Evolutionary conservation across 2,113 vertebrate species (phyloP), one percentile per base, ranked within the genome.

Genomic region (Bambusicola thoracicus): DNA sequence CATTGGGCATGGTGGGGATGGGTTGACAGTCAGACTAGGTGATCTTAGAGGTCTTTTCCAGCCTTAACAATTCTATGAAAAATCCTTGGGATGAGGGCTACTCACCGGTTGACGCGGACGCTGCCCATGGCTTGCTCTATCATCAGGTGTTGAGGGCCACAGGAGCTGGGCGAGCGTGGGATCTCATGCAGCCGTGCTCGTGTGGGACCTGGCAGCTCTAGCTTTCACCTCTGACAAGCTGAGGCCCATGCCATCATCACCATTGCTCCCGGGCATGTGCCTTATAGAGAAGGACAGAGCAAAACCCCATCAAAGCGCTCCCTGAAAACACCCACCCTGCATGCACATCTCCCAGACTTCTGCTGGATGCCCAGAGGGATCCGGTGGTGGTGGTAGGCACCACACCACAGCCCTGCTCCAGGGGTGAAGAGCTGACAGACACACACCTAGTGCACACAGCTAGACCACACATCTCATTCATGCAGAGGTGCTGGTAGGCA

Each of bases 81-180:
- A 74, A 40, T 5, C 63, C 55, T 68, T 36, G 12, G 53, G 80
- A n/a, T 27, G 34, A 34, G n/a, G 5, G 8, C 43, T 76, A 96
- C 96, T 97, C 88, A 97, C 97, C 97, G 84, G 89, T 97, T 97
- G 72, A 97, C 94, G 69, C 96, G 92, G 69, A 97, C n/a, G 1
- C 97, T 97, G 92, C 96, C 96, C 97, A 97, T 97, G 84, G 94
- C 93, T 97, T 10, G 14, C 77, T 96, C 93, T 81, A 92, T 92
- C 97, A 96, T 92, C 85, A 20, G 92, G 41, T 65, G 80, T 75
- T 61, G 83, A 77, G 65, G 76, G 53, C 78, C 5, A 56, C 8
- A 4, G 76, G 82, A 87, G 91, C 85, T 94, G 91, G 74, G 34
- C 36, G 79, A 63, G 51, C 11, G 5, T 62, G 2, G 80, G 62